Evolutionary conservation across 2,888 invertebrate genomes (phyloP), one percentile per base, ranked within the genome.

Genomic region (Sympetrum striolatum): DNA sequence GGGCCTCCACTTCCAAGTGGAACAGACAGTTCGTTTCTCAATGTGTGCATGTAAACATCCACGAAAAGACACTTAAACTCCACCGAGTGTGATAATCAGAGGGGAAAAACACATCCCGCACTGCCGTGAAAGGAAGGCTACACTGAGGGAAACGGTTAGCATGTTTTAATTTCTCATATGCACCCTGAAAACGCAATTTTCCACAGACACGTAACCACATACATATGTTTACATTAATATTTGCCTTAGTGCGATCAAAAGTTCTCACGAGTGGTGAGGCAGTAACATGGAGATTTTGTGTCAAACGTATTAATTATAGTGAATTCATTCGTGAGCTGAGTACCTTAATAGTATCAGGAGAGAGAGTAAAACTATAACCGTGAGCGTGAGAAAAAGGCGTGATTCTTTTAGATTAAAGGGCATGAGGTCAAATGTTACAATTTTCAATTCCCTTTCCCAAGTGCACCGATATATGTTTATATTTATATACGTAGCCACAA

Each of bases 381-480:
- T 73, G 73, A 25, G 73, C 25, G 73, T 73, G 25, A 73, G 73
- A 14, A 73, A 73, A 73, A 31, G 10, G 73, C 31, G 73, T 53
- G 53, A 53, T 53, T 53, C 4, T 53, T 53, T 53, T 53, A 53
- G 53, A 53, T 53, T 53, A 6, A 53, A 53, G 53, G 53, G 53
- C 18, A 53, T 53, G 53, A 53, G 53, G 53, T 82, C 31, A 25
- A 82, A 48, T 53, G 53, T 39, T 86, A 35, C 18, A 18, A 14
- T 86, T 82, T 86, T 64, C 73, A 35, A 31, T 86, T 60, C 60
- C 60, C 64, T 37, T 64, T 86, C 37, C 60, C 58, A 64, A 86
- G 86, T 86, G 86, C 86, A 39, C 86, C 86, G n/a, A 86, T 86
- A 58, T 60, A 64, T 86, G 35, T 86, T 60, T 64, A 86, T 86